Base-by-base conservation (phyloP, 2,113 vertebrate genomes). In the Anas platyrhynchos region DNA sequence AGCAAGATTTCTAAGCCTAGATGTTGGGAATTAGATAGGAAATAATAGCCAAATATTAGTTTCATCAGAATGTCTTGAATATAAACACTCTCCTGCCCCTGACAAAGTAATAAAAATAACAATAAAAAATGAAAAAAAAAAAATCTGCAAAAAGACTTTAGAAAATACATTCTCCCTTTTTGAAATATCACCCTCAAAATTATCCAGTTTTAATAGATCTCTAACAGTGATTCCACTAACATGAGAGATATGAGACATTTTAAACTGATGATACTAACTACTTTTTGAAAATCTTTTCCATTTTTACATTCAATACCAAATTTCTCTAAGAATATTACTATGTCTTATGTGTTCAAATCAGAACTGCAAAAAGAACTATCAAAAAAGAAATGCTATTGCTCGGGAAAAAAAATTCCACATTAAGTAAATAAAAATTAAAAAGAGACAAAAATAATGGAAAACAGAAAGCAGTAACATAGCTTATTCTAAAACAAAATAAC, bases 31-130 rank as follows among this genome's bases (percentile, higher is more conserved):
- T 56, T 63, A 29, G 4, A 32, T 48, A 44, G 8, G 18, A 94
- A 83, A 83, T 46, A 63, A 36, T 38, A 52, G 22, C 1, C 12
- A 75, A 85, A 78, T 34, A 0, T 25, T 54, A 52, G 6, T 38
- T 2, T 3, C 46, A 34, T 22, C 29, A 17, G 74, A 43, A 71
- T 36, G 0, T 27, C 18, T 34, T 86, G 6, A 77, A 18, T 67
- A 65, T 7, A 22, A 3, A 1, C 6, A 9, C 9, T 3, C 2
- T 4, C 7, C 9, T 4, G 13, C 1, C 0, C 5, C 3, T 13
- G n/a, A 6, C 1, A 83, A 74, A 83, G 44, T 32, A 1, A 21
- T 38, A 55, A 27, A 25, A 61, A 83, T 48, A 48, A 48, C 20
- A 50, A 23, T 17, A 36, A 23, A 61, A 61, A 61, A 61, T 34